Evolutionary conservation across 1,140 invertebrate genomes (phyloP).

Genomic region (Bombus vancouverensis): DNA sequence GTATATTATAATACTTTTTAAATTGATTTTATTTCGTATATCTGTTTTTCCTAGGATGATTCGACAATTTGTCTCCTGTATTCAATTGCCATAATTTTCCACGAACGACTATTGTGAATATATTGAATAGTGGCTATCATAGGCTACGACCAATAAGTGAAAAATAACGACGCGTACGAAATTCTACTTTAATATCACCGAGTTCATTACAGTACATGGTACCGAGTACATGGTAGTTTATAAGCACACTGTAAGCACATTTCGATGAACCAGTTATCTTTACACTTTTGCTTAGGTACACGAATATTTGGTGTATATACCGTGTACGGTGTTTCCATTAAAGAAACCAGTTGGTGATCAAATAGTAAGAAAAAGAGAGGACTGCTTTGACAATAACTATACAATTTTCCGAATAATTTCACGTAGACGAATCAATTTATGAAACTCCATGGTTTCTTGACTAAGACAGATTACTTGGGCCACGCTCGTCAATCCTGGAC

Average conservation of each 20-base stretch:
- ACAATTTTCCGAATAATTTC: slow-evolving; percentile 46
- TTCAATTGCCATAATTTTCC: neutral
- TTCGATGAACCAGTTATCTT: slow-evolving; percentile 38
- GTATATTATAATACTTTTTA: too few species aligned
- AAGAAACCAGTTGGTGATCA: neutral
- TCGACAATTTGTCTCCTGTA: neutral
- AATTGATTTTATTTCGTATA: neutral
- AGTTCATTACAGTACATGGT: too few species aligned
- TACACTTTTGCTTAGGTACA: neutral
- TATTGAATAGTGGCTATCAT: neutral
- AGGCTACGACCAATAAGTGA: neutral
- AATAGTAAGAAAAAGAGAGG: neutral
- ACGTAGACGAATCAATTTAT: slow-evolving; percentile 57
- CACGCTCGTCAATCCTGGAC: neutral
- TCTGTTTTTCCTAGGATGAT: neutral
- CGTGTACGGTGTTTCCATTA: too few species aligned
- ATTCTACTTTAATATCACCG: neutral
- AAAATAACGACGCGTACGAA: slow-evolving; percentile 8
- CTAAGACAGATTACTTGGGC: slow-evolving; percentile 28
- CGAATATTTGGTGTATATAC: neutral
- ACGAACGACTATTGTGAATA: neutral
- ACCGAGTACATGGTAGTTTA: too few species aligned
- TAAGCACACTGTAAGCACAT: slow-evolving; percentile 37
- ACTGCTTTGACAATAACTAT: slow-evolving; percentile 44
- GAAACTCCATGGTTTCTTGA: slow-evolving; percentile 9